Evolutionary conservation across 2,113 vertebrate species (phyloP), one percentile per base, ranked within the genome.

Genomic region (Hydrolagus affinis): DNA sequence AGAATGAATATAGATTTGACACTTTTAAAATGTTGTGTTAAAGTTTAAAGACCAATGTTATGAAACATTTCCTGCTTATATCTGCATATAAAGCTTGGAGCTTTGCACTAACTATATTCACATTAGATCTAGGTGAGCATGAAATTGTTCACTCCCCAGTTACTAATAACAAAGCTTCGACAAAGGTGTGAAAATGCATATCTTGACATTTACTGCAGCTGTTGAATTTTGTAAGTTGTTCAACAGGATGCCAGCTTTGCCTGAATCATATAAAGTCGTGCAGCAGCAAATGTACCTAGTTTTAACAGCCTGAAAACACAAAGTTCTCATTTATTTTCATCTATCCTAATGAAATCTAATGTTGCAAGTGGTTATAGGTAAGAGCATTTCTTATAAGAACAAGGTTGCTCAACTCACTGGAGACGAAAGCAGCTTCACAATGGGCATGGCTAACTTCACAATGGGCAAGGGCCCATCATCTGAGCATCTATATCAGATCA

Each of bases 111-210:
- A 9, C 4, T 71, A n/a, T 21, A 9, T 74, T 74, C 44, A 44
- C 44, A 74, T 10, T 74, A 32, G 11, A 32, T 17, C 44, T 12
- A 70, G n/a, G 19, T 74, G 72, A 73, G 15, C 71, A 28, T 32
- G 28, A 73, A 17, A 30, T 32, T 73, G 30, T 32, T 74, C 28
- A 32, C 17, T 74, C 28, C 72, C 71, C 32, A 0, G 14, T 85
- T 69, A 70, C 9, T 59, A 23, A 72, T 86, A 85, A 59, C 32
- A 75, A 68, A 85, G 83, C 6, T 12, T 75, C 85, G 85, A 86
- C 85, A 87, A 86, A 73, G 78, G 85, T 77, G 86, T 87, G 85
- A 87, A 89, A 86, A 89, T 87, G 85, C 85, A 87, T 87, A 88
- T 88, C 85, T 64, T 87, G 87, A 89, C 87, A 88, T 89, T 90